Base-by-base conservation (phyloP, 2,888 invertebrate species). In the Monopis laevigella region DNA sequence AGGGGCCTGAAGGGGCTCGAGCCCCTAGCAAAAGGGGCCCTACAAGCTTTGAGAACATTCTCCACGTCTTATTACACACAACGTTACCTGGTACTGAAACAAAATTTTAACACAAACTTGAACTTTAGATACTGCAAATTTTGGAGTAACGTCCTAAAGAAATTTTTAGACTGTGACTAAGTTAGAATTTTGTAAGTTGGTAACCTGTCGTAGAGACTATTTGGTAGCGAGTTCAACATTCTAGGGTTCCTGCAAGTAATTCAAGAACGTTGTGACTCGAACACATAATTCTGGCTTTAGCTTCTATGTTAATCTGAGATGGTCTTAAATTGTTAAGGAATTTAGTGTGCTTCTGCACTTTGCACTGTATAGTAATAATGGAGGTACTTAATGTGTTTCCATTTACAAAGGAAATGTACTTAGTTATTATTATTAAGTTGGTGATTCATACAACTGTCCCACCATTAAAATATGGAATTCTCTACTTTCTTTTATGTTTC, bases 251-350 rank as follows among this genome's bases (percentile, higher is more conserved):
- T 43, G 34, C 41, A 41, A 49, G 58, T 55, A 56, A 59, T 54
- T 55, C 51, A 50, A 57, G 56, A 58, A 57, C 52, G 53, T 62
- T 61, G 56, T 51, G 54, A 51, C 54, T 54, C 47, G 54, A 55
- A 54, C 54, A 58, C 59, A 67, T 66, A 68, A 62, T 65, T 70
- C 58, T 65, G 68, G 64, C 62, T 65, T 67, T 63, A 61, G 57
- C 66, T 65, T 62, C 56, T 59, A 60, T 59, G 67, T 69, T 74
- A 73, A 73, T 73, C 69, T 66, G 58, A 63, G 71, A 72, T 73
- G 71, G 72, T 73, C 69, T 73, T 73, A 72, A 74, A 72, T 71
- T 71, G 19, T 36, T 36, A 36, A 13, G 2, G 12, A 7, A 17
- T 17, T 21, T 21, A 16, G 8, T 21, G 13, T 21, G 21, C 21